phyloP scores from a whole-genome alignment of 2,797 vertebrate species.

The Fistularia tabacaria region DNA sequence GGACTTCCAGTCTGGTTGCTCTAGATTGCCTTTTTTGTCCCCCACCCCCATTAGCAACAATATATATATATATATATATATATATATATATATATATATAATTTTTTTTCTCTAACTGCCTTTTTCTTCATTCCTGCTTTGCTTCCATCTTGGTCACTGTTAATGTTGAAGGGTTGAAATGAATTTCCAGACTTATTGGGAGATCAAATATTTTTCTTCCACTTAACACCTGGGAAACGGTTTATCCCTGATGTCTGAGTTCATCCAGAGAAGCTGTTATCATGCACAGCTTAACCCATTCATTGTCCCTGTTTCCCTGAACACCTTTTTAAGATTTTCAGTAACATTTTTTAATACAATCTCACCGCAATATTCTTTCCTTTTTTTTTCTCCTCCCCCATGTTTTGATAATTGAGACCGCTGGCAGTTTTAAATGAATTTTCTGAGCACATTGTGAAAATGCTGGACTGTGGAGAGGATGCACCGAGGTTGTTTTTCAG shows the following conservation, averaged over 20 bases:
- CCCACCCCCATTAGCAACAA: slow-evolving; percentile 6
- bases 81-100: slow-evolving; percentile 7
- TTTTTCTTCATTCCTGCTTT: slow-evolving; percentile 42
- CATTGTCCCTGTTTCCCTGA: slow-evolving; percentile 7
- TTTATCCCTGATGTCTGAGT: slow-evolving; percentile 4
- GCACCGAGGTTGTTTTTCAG: slow-evolving; percentile 36
- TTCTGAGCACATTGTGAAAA: slow-evolving; percentile 39
- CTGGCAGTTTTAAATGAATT: slow-evolving; percentile 17
- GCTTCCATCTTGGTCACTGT: slow-evolving; percentile 30
- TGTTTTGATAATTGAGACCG: slow-evolving; percentile 20
- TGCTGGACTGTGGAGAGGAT: slow-evolving; percentile 27
- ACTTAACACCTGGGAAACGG: no score
- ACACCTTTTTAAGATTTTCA: slow-evolving; percentile 35
- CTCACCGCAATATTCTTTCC: slow-evolving; percentile 41
- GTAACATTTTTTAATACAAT: slow-evolving; percentile 49
- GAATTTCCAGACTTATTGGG: slow-evolving; percentile 19
- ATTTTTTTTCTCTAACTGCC: slow-evolving; percentile 10
- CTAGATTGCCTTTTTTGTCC: slow-evolving; percentile 24
- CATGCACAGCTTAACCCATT: slow-evolving; percentile 5
- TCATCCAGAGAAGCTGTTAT: slow-evolving; percentile 14
- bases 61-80: slow-evolving; percentile 17
- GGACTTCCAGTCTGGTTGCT: slow-evolving; percentile 22
- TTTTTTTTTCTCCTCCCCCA: slow-evolving; percentile 13
- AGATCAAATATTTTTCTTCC: slow-evolving; percentile 7
- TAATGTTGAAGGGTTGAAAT: slow-evolving; percentile 25